phyloP scores from a whole-genome alignment of 2,113 vertebrate species.

The Atrichornis clamosus region DNA sequence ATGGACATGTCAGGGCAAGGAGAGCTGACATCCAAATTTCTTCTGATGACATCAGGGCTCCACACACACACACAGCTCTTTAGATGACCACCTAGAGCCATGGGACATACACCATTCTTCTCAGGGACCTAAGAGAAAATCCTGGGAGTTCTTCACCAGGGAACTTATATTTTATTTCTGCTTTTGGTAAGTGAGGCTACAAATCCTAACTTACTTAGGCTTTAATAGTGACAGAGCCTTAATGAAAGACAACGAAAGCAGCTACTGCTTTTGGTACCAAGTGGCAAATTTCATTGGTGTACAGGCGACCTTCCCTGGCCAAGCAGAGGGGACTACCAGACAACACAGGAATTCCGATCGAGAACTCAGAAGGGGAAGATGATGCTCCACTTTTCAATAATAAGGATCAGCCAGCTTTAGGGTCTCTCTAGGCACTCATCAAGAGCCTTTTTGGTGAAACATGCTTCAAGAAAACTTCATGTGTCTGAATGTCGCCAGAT shows the following conservation, averaged over 20 bases:
- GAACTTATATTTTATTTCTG: not conserved
- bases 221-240: not conserved
- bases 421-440: not conserved
- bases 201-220: not conserved
- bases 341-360: not conserved
- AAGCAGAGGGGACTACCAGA: not conserved
- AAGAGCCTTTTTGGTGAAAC: not conserved
- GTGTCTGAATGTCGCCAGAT: not conserved
- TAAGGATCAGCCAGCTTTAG: not conserved
- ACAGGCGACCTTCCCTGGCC: accelerated
- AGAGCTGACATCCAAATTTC: not conserved
- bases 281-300: not conserved
- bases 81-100: not conserved
- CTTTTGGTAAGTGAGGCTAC: not conserved
- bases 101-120: not conserved
- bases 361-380: not conserved
- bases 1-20: not conserved
- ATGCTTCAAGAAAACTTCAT: not conserved
- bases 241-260: not conserved
- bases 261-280: not conserved
- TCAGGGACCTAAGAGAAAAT: not conserved
- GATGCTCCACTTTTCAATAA: not conserved
- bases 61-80: not conserved
- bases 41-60: not conserved
- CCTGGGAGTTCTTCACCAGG: not conserved